Evolutionary conservation across 92 coral and sea anemone species (phyloP).

Genomic region (Epizoanthus rinbou): DNA sequence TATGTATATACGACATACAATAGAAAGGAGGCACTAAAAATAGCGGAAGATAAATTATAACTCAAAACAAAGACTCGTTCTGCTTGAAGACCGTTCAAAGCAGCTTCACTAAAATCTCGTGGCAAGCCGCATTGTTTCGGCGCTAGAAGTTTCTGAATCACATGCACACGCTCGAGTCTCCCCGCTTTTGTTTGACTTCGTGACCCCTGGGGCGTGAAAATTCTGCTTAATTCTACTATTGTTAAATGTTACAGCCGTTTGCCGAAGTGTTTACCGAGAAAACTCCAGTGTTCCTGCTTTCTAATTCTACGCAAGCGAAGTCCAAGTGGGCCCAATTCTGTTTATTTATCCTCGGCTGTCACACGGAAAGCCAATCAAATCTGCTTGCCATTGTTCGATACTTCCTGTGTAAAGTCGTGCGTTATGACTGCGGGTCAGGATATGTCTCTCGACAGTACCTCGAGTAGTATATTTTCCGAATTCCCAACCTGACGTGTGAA

Average conservation of each 20-base stretch:
- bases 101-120: conserved; percentile 28
- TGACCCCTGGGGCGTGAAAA: conserved; percentile 35
- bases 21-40: conserved; percentile 41
- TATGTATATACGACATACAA: conserved; percentile 38
- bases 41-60: conserved; percentile 42
- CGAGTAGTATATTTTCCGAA: no score
- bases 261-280: background rate
- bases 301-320: conserved; percentile 11
- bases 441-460: background rate
- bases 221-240: background rate
- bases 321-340: background rate
- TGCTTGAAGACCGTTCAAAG: conserved; percentile 15
- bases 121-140: conserved; percentile 29
- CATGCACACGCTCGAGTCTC: conserved; percentile 10
- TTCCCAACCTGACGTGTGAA: no score
- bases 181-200: conserved; percentile 16
- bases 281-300: background rate
- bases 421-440: conserved; percentile 10
- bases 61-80: conserved; percentile 40
- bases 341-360: background rate
- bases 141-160: conserved; percentile 33
- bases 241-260: conserved; percentile 21
- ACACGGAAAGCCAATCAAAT: background rate
- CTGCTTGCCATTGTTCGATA: background rate
- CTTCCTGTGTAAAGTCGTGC: conserved; percentile 2